Percentiles rank a stretch among this genome's conserved stretches.
These are phyloP conservation scores for Frankliniella intonsa DNA, from an alignment of 2,888 invertebrate genomes.

Conservation along the genomic window DNA sequence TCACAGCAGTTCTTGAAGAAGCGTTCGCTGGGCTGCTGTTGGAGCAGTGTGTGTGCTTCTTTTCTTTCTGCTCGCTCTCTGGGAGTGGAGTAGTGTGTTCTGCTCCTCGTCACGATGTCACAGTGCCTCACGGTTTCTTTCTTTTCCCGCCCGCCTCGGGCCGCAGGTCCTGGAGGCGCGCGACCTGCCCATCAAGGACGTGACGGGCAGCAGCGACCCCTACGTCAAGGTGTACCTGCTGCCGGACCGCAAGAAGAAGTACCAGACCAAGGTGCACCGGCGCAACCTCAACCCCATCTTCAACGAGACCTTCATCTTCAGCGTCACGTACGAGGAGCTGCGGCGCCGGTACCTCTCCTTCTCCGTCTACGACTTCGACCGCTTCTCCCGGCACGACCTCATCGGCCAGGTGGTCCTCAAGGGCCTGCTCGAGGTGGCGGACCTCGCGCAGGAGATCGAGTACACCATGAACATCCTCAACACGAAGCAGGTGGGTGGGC, in stretches of 20 bases:
- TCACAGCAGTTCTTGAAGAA: too few relatives aligned
- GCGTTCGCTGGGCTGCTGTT: too few relatives aligned
- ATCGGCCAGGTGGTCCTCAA: conserved; percentile 80
- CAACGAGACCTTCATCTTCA: conserved; percentile 79
- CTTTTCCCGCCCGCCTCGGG: not conserved
- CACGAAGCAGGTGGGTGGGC: conserved; percentile 60
- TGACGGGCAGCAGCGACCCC: conserved; percentile 79
- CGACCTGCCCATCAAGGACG: conserved; percentile 77
- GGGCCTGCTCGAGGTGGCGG: conserved; percentile 71
- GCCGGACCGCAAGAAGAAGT: conserved; percentile 81
- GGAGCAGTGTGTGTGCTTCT: too few relatives aligned
- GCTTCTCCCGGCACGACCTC: conserved; percentile 80
- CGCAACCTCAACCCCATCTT: conserved; percentile 77
- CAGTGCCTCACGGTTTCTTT: too few relatives aligned
- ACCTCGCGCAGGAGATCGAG: conserved; percentile 73
- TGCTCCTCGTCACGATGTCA: too few relatives aligned
- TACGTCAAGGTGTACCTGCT: conserved; percentile 80
- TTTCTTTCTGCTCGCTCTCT: too few relatives aligned
- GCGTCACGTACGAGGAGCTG: conserved; percentile 71
- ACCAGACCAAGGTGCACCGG: conserved; percentile 77
- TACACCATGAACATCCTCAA: conserved; percentile 81
- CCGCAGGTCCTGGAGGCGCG: conserved; percentile 65
- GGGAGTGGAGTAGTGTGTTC: too few relatives aligned
- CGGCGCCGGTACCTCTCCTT: conserved; percentile 73
- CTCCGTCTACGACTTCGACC: conserved; percentile 83